These are phyloP conservation scores for Eilema sororculum DNA, from an alignment of 2,888 invertebrate species.

Conservation along the genomic window DNA sequence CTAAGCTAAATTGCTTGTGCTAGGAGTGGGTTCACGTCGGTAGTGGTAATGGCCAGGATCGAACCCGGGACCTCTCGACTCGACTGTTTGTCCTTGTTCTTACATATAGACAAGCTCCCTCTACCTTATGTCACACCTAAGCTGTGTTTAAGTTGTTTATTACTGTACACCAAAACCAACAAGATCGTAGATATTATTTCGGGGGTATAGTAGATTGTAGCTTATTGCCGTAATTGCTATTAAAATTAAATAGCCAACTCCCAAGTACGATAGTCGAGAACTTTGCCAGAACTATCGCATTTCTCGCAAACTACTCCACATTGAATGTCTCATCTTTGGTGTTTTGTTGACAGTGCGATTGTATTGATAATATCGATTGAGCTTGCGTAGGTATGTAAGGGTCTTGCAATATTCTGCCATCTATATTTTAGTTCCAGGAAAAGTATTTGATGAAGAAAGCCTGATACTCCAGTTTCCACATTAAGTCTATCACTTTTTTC, in stretches of 20 bases:
- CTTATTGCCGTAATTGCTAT: neutral
- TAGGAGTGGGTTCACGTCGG: no score
- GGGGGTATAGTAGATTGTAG: neutral
- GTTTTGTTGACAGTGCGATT: neutral
- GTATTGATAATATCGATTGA: neutral
- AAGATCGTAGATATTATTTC: neutral
- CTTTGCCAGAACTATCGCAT: conserved; percentile 7
- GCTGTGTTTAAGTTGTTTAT: no score
- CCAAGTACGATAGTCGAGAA: neutral
- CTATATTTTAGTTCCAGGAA: no score
- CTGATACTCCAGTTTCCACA: no score
- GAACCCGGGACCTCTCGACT: no score
- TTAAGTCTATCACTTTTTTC: no score
- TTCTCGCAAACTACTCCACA: neutral
- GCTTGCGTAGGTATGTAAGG: neutral
- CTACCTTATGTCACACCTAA: no score
- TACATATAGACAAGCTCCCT: neutral
- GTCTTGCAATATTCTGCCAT: neutral
- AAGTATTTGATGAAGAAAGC: no score
- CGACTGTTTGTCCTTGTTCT: no score
- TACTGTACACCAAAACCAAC: neutral
- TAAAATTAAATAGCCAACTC: neutral
- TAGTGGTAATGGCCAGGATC: no score
- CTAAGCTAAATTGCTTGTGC: no score
- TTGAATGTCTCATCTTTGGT: neutral